Percentiles rank a stretch among this genome's conserved stretches.
Evolutionary conservation across 2,888 invertebrate genomes (phyloP).

Genomic region (Polydrusus cervinus): DNA sequence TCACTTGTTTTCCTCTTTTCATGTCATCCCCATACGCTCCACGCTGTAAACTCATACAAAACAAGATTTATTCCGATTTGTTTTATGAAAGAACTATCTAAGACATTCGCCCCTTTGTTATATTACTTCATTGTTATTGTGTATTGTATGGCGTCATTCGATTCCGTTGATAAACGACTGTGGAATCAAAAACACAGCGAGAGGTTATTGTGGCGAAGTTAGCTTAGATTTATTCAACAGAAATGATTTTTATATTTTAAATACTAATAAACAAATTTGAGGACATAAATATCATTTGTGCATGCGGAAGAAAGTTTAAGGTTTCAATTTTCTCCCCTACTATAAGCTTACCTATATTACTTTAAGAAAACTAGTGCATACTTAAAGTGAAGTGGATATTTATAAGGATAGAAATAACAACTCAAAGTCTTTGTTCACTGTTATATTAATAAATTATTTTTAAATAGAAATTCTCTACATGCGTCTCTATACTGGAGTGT

Average conservation of each 20-base stretch:
- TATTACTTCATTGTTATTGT: conserved; percentile 35
- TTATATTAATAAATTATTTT: too few relatives aligned
- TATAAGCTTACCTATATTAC: too few relatives aligned
- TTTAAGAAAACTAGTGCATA: too few relatives aligned
- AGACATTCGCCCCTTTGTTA: conserved; percentile 38
- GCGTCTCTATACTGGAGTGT: too few relatives aligned
- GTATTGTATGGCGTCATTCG: conserved; percentile 24
- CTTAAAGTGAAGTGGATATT: too few relatives aligned
- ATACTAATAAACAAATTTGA: too few relatives aligned
- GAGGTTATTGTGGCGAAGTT: conserved; percentile 18
- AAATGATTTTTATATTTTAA: background rate
- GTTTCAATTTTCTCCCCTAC: too few relatives aligned
- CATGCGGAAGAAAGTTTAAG: too few relatives aligned
- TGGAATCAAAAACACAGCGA: conserved; percentile 26
- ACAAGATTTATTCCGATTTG: conserved; percentile 47
- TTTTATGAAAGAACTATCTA: conserved; percentile 45
- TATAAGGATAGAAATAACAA: too few relatives aligned
- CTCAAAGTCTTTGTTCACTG: too few relatives aligned
- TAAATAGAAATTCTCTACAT: too few relatives aligned
- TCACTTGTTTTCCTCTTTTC: conserved; percentile 14
- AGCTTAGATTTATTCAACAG: conserved; percentile 3
- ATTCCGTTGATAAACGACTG: conserved; percentile 28
- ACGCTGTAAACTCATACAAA: conserved; percentile 29
- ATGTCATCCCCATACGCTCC: conserved; percentile 41
- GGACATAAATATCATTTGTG: too few relatives aligned